Conservation (phyloP, 2,888 invertebrate species). For the Drosophila infuscata region DNA sequence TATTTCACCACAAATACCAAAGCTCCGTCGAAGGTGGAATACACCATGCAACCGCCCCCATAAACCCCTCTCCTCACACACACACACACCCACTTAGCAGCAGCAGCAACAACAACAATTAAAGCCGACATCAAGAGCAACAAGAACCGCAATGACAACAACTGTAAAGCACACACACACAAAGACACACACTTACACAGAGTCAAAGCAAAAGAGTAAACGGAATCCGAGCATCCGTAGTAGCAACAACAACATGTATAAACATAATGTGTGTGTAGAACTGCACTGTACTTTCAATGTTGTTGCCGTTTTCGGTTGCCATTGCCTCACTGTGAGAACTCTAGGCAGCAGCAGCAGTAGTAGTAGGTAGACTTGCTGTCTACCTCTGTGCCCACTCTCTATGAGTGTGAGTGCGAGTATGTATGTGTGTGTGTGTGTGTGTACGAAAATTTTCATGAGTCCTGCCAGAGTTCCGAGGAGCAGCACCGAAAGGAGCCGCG, state of each 20-base stretch:
- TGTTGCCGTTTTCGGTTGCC: constrained; percentile 61
- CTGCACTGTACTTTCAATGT: constrained; percentile 73
- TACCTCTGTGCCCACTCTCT: constrained; percentile 56
- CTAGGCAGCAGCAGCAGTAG: constrained; percentile 43
- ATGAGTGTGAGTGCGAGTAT: constrained; percentile 18
- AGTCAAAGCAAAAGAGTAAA: constrained; percentile 64
- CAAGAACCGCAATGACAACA: constrained; percentile 78
- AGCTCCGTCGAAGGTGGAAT: constrained; percentile 39
- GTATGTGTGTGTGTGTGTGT: constrained; percentile 41
- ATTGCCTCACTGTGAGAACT: constrained; percentile 67
- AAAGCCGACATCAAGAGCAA: constrained; percentile 70
- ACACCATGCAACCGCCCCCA: constrained; percentile 30
- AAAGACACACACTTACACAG: constrained; percentile 9
- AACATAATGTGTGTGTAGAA: constrained; percentile 68
- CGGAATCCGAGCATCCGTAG: constrained; percentile 70
- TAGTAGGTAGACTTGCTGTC: constrained; percentile 75
- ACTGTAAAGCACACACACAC: constrained; percentile 66
- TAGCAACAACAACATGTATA: constrained; percentile 50
- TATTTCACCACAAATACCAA: constrained; percentile 59
- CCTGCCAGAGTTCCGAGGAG: constrained; percentile 40
- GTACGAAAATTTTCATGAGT: constrained; percentile 71
- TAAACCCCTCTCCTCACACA: constrained; percentile 31
- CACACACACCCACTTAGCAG: constrained; percentile 60
- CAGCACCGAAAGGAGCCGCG: constrained; percentile 73
- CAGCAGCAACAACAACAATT: constrained; percentile 49